Evolutionary conservation across 2,113 vertebrate species (phyloP).

Genomic region (Turdus rufiventris): DNA sequence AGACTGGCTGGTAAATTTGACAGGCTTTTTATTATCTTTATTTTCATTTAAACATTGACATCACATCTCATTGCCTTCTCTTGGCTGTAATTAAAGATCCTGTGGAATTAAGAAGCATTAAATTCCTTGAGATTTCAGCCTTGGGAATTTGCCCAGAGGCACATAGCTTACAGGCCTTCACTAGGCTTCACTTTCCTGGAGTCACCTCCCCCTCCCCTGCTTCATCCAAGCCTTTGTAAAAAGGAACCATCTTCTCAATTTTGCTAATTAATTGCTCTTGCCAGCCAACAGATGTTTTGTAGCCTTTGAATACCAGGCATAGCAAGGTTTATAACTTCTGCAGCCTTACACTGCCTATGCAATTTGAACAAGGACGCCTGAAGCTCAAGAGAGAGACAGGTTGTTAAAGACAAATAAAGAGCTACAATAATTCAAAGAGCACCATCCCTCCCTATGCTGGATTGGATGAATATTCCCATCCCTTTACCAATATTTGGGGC

Average conservation of each 20-base stretch:
- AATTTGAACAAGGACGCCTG: constrained; percentile 21
- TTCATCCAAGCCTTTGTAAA: constrained; percentile 26
- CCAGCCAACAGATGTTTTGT: constrained; percentile 64
- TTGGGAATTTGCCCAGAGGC: constrained; percentile 70
- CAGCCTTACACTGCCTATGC: neutral
- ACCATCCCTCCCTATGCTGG: neutral
- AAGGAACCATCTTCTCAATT: constrained; percentile 37
- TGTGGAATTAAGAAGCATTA: constrained; percentile 72
- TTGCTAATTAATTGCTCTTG: constrained; percentile 68
- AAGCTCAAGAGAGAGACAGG: neutral
- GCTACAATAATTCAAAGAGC: neutral
- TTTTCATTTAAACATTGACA: constrained; percentile 43
- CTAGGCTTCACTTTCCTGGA: constrained; percentile 7
- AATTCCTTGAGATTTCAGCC: constrained; percentile 65
- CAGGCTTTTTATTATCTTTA: constrained; percentile 51
- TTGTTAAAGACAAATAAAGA: neutral
- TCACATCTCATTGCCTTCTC: constrained; percentile 70
- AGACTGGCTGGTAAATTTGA: constrained; percentile 39
- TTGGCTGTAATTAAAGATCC: constrained; percentile 71
- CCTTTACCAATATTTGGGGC: neutral
- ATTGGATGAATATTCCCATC: neutral
- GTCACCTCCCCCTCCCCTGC: constrained; percentile 4
- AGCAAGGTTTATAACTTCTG: constrained; percentile 35
- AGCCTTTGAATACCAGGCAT: constrained; percentile 61
- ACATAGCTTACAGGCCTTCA: constrained; percentile 28